Base-by-base conservation (phyloP, 37 sponge, comb jelly and placozoan genomes). In the Ephydatia muelleri region DNA sequence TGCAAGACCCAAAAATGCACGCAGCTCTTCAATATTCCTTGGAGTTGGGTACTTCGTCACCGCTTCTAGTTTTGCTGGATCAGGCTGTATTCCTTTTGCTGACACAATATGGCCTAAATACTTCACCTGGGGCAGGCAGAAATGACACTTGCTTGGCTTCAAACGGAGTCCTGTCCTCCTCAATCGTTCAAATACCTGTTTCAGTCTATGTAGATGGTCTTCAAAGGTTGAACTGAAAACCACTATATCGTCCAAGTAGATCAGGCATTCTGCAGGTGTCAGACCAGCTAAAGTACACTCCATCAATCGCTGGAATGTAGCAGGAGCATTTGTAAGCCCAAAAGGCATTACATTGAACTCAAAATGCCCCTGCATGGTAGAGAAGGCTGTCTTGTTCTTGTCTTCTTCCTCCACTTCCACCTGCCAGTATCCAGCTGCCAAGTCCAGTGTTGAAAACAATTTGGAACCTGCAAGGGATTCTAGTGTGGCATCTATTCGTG, bases 81-180 rank as follows among this genome's bases (percentile, higher is more conserved):
- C 71, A 12, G 83, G 75, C 70, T 67, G 22, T 9, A 75, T 34
- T 5, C 88, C 88, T 28, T 74, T 57, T 25, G 38, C 70, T 33
- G 88, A 82, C 6, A 88, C 76, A 39, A 88, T 28, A 78, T 88
- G 84, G 14, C 89, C 84, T 14, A 88, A 49, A 28, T 78, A 88
- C 68, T 67, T 32, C 29, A 88, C 88, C 27, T 64, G 8, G 14
- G 16, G 40, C 33, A 38, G 71, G 38, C 70, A 76, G 43, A 88
- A 82, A 8, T 68, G 72, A 29, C 78, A 88, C 34, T 81, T 88
- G 66, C 19, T 73, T 48, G 76, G 76, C n/a, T 75, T 78, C 31
- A 85, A 64, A 8, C 30, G 29, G 43, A 84, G 47, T 25, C 68
- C 84, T 25, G 82, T 72, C 25, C 2, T 3, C 38, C 49, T 38